Base-by-base conservation (phyloP, 2,888 invertebrate genomes). In the Julus scanicus region DNA sequence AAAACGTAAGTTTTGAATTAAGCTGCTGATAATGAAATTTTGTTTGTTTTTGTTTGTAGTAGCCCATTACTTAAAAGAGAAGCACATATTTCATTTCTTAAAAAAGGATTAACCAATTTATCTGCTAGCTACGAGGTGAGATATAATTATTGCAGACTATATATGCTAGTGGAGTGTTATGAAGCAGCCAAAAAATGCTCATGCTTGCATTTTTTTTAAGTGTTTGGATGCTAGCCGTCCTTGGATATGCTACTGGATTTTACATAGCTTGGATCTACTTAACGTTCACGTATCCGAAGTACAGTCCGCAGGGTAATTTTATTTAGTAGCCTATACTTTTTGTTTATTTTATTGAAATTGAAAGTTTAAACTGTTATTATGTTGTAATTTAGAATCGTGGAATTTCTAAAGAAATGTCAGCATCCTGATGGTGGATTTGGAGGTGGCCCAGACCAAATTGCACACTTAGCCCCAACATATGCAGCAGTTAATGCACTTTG, bases 211-310 rank as follows among this genome's bases (percentile, higher is more conserved):
- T 6, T 29, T 87, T 89, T 39, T 91, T 91, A 90, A 95, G 94
- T 95, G 95, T 91, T 93, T 99, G 90, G 99, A 99, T 94, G 96
- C 97, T 13, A 99, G 98, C 92, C 95, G 98, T 91, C 95, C 99
- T 9, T 99, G 99, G 99, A 93, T 99, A 89, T 95, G 97, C 91
- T 99, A 98, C 92, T 99, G 99, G 99, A 97, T 97, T 89, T 92
- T 99, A 57, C 98, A 99, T 93, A 95, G 97, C 6, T 93, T 99
- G 63, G 95, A 96, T 92, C 93, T 99, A 89, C 92, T 98, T 57
- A 95, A 94, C 89, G 94, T 94, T 89, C 93, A 93, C 89, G 92
- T 96, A 88, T 93, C 94, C 13, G 93, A 94, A 57, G 93, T 91
- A 39, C 89, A 91, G 37, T 91, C 91, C 63, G 89, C 91, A 86